Conservation (phyloP, 2,797 vertebrate species). For the Percopsis omiscomaycus region DNA sequence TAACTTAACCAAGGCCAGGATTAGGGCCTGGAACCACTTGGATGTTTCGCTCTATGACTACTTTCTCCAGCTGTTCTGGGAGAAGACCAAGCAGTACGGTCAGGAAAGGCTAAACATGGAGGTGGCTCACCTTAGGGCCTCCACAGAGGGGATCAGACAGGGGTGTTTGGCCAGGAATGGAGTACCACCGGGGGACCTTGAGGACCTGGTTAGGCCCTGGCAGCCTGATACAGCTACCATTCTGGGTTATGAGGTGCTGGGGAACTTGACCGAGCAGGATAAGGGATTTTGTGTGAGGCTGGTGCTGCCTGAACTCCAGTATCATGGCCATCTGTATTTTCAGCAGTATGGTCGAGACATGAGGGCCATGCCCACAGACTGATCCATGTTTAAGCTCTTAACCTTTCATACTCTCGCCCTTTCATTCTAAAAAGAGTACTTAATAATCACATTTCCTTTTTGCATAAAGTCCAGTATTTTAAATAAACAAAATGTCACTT, state of each 20-base stretch:
- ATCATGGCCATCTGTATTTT: conserved; percentile 51
- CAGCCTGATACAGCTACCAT: conserved; percentile 38
- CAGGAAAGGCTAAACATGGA: conserved; percentile 40
- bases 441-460: neutral
- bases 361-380: conserved; percentile 32
- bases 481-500: neutral
- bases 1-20: conserved; percentile 6
- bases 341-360: conserved; percentile 52
- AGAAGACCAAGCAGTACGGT: conserved; percentile 41
- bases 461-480: neutral
- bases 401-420: neutral
- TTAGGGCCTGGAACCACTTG: conserved; percentile 44
- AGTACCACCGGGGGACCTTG: conserved; percentile 33
- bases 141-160: conserved; percentile 20
- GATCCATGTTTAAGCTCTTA: neutral
- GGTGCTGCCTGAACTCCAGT: conserved; percentile 59
- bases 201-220: conserved; percentile 35
- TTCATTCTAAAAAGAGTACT: neutral
- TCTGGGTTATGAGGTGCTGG: conserved; percentile 45
- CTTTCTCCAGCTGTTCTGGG: conserved; percentile 52
- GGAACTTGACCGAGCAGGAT: conserved; percentile 42
- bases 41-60: conserved; percentile 44
- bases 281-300: conserved; percentile 48
- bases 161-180: conserved; percentile 33
- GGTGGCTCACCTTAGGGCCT: conserved; percentile 32